Evolutionary conservation across 2,113 vertebrate genomes (phyloP).

Genomic region (Callocephalon fimbriatum): DNA sequence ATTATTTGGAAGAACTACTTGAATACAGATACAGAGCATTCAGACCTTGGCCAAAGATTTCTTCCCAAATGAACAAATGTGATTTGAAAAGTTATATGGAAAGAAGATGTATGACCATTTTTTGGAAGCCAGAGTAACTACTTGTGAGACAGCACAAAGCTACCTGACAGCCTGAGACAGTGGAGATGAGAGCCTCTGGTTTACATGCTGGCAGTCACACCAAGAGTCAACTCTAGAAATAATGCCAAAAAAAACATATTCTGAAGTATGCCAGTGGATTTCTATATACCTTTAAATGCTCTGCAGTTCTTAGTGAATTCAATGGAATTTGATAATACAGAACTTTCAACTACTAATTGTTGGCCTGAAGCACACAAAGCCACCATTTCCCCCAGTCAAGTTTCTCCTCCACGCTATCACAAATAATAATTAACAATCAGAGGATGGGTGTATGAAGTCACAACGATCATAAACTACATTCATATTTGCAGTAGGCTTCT

Average conservation of each 20-base stretch:
- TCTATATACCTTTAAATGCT: background rate
- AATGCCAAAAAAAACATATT: background rate
- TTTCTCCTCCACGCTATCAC: background rate
- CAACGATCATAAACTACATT: background rate
- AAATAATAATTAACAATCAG: background rate
- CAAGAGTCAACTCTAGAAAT: background rate
- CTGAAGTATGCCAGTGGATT: background rate
- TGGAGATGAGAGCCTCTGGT: background rate
- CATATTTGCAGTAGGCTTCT: background rate
- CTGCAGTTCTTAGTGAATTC: background rate
- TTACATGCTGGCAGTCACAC: background rate
- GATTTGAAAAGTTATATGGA: background rate
- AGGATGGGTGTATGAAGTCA: background rate
- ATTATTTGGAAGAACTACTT: background rate
- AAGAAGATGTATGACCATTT: background rate
- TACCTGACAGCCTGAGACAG: background rate
- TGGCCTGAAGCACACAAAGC: background rate
- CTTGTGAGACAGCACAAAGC: background rate
- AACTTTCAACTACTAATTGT: background rate
- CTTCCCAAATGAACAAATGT: background rate
- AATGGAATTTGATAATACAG: background rate
- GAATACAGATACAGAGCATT: background rate
- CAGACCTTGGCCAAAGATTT: background rate
- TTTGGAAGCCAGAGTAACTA: background rate
- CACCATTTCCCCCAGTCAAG: background rate